phyloP scores from a whole-genome alignment of 2,113 vertebrate species.

The Sphyrna mokarran region DNA sequence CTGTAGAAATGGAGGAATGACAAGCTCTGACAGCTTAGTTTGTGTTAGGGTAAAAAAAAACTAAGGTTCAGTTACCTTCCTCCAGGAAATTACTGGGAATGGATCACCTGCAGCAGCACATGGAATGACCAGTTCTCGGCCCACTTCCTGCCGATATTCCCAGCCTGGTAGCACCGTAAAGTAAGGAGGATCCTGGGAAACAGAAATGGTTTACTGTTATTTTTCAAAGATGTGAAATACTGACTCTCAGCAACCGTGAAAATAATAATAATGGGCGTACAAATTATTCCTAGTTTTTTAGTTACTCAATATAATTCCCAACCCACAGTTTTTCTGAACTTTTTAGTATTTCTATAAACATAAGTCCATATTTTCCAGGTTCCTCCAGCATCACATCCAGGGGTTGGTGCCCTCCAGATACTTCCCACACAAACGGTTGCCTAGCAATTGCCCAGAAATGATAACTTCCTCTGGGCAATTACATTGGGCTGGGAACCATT shows the following conservation, averaged over 20 bases:
- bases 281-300: neutral
- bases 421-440: too few relatives aligned
- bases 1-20: neutral
- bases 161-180: constrained; percentile 98
- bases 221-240: neutral
- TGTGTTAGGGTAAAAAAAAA: neutral
- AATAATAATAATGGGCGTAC: neutral
- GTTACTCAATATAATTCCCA: neutral
- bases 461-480: too few relatives aligned
- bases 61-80: constrained; percentile 70
- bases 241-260: neutral
- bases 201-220: neutral
- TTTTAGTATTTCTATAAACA: neutral
- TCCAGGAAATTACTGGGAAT: constrained; percentile 92
- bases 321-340: neutral
- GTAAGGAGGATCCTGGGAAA: constrained; percentile 88
- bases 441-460: too few relatives aligned
- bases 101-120: constrained; percentile 96
- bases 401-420: too few relatives aligned
- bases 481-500: too few relatives aligned
- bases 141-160: constrained; percentile 97
- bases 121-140: constrained; percentile 94
- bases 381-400: too few relatives aligned
- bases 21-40: neutral
- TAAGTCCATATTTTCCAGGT: too few relatives aligned